phyloP scores from a whole-genome alignment of 2,113 vertebrate genomes.

The Nettapus auritus region DNA sequence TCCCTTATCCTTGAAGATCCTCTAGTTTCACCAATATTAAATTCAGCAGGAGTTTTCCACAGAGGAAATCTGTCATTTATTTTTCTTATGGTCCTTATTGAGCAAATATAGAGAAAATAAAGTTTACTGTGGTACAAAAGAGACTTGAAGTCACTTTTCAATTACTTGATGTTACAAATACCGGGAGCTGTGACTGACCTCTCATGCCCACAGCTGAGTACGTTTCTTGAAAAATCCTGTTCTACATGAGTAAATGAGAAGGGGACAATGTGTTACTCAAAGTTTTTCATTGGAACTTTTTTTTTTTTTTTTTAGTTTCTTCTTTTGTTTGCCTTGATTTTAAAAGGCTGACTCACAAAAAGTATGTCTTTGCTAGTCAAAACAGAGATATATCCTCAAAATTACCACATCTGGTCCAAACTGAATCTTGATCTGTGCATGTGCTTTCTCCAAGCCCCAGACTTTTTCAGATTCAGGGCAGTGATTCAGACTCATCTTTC shows the following conservation, averaged over 20 bases:
- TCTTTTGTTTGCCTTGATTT: not conserved
- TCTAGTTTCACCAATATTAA: not conserved
- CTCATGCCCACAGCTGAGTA: not conserved
- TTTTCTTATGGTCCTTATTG: slow-evolving; percentile 12
- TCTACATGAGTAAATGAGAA: not conserved
- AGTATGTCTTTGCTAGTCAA: not conserved
- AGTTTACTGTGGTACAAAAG: slow-evolving; percentile 34
- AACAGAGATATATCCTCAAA: not conserved
- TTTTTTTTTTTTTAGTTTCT: not conserved
- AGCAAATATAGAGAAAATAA: slow-evolving; percentile 53
- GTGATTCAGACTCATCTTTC: not conserved
- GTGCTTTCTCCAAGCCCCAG: not conserved
- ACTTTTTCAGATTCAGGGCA: not conserved
- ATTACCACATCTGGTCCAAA: not conserved
- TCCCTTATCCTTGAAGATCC: not conserved
- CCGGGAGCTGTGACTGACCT: not conserved
- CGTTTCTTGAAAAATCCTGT: not conserved
- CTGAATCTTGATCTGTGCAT: not conserved
- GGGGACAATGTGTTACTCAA: not conserved
- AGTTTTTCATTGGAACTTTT: not conserved
- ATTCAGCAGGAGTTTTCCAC: slow-evolving; percentile 16
- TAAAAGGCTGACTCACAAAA: not conserved
- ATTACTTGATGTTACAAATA: not conserved
- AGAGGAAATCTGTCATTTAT: slow-evolving; percentile 36
- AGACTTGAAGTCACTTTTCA: slow-evolving; percentile 11